Evolutionary conservation across 2,888 invertebrate genomes (phyloP).

Genomic region (Atrina japonica): DNA sequence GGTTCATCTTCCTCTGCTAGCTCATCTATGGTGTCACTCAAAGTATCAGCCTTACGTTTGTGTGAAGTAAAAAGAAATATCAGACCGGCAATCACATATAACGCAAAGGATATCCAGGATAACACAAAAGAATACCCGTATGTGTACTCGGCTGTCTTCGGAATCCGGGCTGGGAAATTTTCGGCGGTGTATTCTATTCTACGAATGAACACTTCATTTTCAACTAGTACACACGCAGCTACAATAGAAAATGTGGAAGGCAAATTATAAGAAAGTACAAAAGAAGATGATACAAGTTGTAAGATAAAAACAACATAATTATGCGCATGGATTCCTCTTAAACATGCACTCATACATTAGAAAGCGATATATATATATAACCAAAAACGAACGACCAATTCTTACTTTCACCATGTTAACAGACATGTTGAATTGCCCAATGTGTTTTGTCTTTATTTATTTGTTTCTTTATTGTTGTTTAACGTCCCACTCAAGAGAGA

Average conservation of each 20-base stretch:
- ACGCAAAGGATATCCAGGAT: slow-evolving; percentile 88
- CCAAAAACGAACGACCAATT: too few species aligned
- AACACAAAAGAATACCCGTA: slow-evolving; percentile 84
- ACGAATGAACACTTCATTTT: slow-evolving; percentile 90
- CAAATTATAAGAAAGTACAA: too few species aligned
- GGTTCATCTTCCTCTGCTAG: slow-evolving; percentile 91
- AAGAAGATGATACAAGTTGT: too few species aligned
- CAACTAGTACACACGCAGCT: slow-evolving; percentile 90
- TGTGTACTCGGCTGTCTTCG: slow-evolving; percentile 85
- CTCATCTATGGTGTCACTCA: slow-evolving; percentile 90
- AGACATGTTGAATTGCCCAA: too few species aligned
- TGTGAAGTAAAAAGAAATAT: slow-evolving; percentile 91
- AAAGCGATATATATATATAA: too few species aligned
- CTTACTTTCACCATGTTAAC: too few species aligned
- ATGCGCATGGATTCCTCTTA: too few species aligned
- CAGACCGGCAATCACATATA: slow-evolving; percentile 86
- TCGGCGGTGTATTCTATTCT: slow-evolving; percentile 87
- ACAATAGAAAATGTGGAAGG: slow-evolving; percentile 76
- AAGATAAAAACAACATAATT: too few species aligned
- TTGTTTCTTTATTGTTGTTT: too few species aligned
- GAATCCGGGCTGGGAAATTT: slow-evolving; percentile 86
- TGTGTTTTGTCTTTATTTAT: too few species aligned
- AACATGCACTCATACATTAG: too few species aligned
- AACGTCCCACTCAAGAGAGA: too few species aligned
- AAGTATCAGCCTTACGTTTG: slow-evolving; percentile 89